Base-by-base conservation (phyloP, 2,888 invertebrate species). In the Eristalis pertinax region DNA sequence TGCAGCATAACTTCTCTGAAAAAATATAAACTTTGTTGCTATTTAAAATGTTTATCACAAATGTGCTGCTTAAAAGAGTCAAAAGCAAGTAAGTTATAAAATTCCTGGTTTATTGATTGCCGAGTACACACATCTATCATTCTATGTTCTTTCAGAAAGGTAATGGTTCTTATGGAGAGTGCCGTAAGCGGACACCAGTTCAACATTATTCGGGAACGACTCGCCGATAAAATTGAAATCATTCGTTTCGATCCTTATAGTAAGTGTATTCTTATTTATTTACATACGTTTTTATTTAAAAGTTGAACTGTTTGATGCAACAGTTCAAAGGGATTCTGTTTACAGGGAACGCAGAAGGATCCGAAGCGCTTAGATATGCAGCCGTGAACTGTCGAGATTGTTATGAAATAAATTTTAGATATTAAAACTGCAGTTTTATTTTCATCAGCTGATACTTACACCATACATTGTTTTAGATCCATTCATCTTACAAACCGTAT, bases 91-190 rank as follows among this genome's bases (percentile, higher is more conserved):
- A 93, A 94, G 96, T 94, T 62, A n/a, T n/a, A n/a, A 13, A 29
- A 15, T 24, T 1, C 26, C 2, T 19, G 8, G 10, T 5, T 1
- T 26, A n/a, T 13, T 2, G 11, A 4, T 32, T 32, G 43, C 13
- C 13, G 26, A 7, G 3, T n/a, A 19, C 5, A 75, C n/a, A n/a
- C n/a, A 24, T 67, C 8, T 5, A 24, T 56, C 2, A 26, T 62
- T 50, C 0, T 26, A 5, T 43, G 7, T 8, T 60, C 69, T 72
- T 88, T 70, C 75, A 97, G 97, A 91, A 92, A 93, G 84, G 94
- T 97, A 67, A 95, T 98, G 95, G 97, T 98, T 10, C 90, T 96
- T 89, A 94, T 97, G 94, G 95, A 97, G 92, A 97, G 97, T 93
- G 93, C 95, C 72, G 96, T 97, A 2, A 96, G 95, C 90, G 97